Evolutionary conservation across 2,888 invertebrate genomes (phyloP), one percentile per base, ranked within the genome.

Genomic region (Dorcus hopei): DNA sequence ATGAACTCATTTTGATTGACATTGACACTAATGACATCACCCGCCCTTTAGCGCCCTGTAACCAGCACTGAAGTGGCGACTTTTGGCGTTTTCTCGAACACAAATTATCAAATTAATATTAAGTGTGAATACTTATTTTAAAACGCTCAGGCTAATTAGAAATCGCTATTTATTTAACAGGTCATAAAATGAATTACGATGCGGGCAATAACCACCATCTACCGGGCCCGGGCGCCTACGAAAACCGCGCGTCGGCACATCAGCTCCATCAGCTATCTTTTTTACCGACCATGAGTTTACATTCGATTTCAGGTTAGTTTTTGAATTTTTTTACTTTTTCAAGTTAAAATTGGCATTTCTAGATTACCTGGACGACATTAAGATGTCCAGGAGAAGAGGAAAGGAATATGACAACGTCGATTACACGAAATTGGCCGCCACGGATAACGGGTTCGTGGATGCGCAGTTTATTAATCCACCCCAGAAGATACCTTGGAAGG

Each of bases 401-500:
- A 80, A 82, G 54, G 80, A 83, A 56, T 83, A 83, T 63, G 81
- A 84, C 70, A 83, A 86, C 73, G 86, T 87, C 54, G 86, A 87
- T 77, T 85, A 85, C 65, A 80, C 81, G 55, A 81, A 82, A 69
- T 71, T 84, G 48, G 77, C 79, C 69, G 78, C 74, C 77, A 85
- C 82, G 23, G 83, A 87, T 69, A 85, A 85, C 77, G 88, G 87
- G 39, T 88, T 88, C 75, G 82, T 86, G 3, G 88, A 88, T 72
- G 86, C 87, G 23, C 90, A 89, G 76, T 89, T 89, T 72, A 81
- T 83, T 61, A 76, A 77, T 49, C 87, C 88, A 58, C 83, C 86
- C 1, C 83, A 85, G 40, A 87, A 87, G 75, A 84, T 95, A 69
- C 95, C 95, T 48, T 93, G 91, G 88, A 91, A 89, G 79, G 91